These are phyloP conservation scores for Polyergus mexicanus DNA, from an alignment of 1,140 invertebrate species.

Conservation along the genomic window DNA sequence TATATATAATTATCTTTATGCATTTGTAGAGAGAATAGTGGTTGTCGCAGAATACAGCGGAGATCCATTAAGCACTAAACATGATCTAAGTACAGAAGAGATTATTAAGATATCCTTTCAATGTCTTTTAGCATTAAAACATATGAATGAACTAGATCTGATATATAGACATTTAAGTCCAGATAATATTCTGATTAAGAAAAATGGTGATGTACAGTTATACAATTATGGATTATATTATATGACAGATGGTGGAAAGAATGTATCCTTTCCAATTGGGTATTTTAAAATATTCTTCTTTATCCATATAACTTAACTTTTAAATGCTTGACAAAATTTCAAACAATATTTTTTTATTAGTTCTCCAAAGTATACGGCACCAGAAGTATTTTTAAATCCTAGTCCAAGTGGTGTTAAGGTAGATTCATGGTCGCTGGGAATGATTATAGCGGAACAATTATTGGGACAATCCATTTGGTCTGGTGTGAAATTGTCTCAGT, in stretches of 20 bases:
- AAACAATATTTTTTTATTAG: slow-evolving; percentile 82
- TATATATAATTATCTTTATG: slow-evolving; percentile 23
- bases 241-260: slow-evolving; percentile 94
- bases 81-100: slow-evolving; percentile 85
- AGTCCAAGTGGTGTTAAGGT: slow-evolving; percentile 89
- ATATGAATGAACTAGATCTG: slow-evolving; percentile 91
- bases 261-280: slow-evolving; percentile 97
- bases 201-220: slow-evolving; percentile 91
- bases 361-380: slow-evolving; percentile 93
- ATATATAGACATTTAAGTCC: slow-evolving; percentile 93
- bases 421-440: slow-evolving; percentile 97
- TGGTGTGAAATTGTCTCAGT: slow-evolving; percentile 91
- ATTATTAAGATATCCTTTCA: slow-evolving; percentile 89
- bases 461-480: slow-evolving; percentile 90
- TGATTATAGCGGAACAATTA: slow-evolving; percentile 93
- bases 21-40: slow-evolving; percentile 93
- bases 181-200: slow-evolving; percentile 94
- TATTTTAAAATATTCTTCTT: slow-evolving; percentile 84
- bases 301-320: background rate
- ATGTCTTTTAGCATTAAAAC: slow-evolving; percentile 91
- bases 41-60: slow-evolving; percentile 95
- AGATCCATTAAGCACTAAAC: slow-evolving; percentile 86
- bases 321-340: background rate
- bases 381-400: slow-evolving; percentile 92
- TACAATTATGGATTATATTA: slow-evolving; percentile 97